Base-by-base conservation (phyloP, 2,888 invertebrate genomes). In the Orthonevra nobilis region DNA sequence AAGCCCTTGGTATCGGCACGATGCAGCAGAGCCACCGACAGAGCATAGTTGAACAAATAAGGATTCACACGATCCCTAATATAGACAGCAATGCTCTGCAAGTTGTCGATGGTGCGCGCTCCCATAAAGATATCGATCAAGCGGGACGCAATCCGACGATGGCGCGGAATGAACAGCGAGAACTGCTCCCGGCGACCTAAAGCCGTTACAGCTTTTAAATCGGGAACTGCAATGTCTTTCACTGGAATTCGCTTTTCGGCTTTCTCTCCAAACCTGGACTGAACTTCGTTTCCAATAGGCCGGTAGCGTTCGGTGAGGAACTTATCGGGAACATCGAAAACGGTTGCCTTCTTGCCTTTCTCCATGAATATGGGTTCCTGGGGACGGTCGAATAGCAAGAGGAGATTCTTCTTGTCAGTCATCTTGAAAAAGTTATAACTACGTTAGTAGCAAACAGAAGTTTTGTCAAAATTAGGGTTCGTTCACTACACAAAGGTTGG, bases 351-450 rank as follows among this genome's bases (percentile, higher is more conserved):
- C 0, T 92, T 91, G 1, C 94, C 94, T 88, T 95, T 95, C 81
- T 92, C 92, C 89, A 94, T 92, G 88, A 94, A 95, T 69, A 93
- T 91, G 0, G 95, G 95, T 88, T 95, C 95, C 77, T 91, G 90
- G 6, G 95, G 94, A 32, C 94, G 92, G 84, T 95, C 93, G 89
- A 93, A 94, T 82, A 95, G 90, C 83, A 92, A 87, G 82, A 93
- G 87, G 7, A 94, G 87, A 83, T 92, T 90, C n/a, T 90, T 87
- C 83, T 90, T 91, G 60, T 89, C 85, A 30, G 87, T 84, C 87
- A 86, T 86, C n/a, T 60, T 75, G 14, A 3, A 17, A 23, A 23
- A 23, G 23, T 23, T 23, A 23, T 4, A 4, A 23, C 23, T 23
- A n/a, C 5, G 12, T 54, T 15, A 4, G 2, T 6, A 40, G 6